phyloP scores from a whole-genome alignment of 2,113 vertebrate species.

The Dasyprocta punctata region DNA sequence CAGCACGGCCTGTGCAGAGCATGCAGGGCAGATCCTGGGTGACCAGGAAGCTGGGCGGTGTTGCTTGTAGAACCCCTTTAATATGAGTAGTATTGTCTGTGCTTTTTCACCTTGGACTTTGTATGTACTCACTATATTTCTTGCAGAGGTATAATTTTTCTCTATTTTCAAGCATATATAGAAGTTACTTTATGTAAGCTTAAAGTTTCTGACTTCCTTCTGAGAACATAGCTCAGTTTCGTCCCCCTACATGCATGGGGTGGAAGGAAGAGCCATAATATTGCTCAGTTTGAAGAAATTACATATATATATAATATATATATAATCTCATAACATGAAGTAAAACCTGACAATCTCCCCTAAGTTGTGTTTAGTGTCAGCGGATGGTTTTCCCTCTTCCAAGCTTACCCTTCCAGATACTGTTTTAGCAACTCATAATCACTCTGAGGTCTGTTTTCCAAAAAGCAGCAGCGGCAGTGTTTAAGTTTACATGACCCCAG shows the following conservation, averaged over 20 bases:
- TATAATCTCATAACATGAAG: conserved; percentile 2
- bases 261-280: background rate
- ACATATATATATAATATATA: background rate
- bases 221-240: conserved; percentile 15
- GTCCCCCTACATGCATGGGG: background rate
- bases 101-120: background rate
- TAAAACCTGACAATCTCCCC: conserved; percentile 67
- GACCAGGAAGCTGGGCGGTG: too few relatives aligned
- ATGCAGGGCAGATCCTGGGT: background rate
- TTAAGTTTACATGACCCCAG: conserved; percentile 87
- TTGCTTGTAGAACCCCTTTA: background rate
- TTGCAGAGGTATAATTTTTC: background rate
- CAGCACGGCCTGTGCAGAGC: background rate
- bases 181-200: conserved; percentile 25
- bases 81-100: background rate
- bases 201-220: conserved; percentile 40
- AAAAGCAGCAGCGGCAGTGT: conserved; percentile 82
- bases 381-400: conserved; percentile 75
- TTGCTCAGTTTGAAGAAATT: background rate
- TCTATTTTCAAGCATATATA: conserved; percentile 39
- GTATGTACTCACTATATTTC: background rate
- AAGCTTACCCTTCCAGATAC: conserved; percentile 82
- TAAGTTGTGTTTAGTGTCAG: conserved; percentile 75
- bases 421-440: conserved; percentile 79
- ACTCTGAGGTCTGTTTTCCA: conserved; percentile 80